Evolutionary conservation across 1,140 invertebrate species (phyloP).

Genomic region (Danaus plexippus): DNA sequence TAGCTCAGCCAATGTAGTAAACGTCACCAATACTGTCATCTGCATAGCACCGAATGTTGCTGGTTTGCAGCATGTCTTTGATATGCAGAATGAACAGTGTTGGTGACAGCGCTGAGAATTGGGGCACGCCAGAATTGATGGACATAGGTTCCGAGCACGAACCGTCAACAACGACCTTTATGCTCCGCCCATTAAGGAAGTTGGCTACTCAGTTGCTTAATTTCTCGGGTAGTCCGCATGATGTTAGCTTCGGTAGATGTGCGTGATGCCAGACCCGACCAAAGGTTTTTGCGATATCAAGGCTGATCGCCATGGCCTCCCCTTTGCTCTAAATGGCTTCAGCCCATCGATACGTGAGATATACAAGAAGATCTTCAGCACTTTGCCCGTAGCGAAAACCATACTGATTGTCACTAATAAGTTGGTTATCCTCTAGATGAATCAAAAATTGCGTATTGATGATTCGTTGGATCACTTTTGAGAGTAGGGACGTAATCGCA

Average conservation of each 20-base stretch:
- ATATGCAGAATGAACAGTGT: slow-evolving; percentile 18
- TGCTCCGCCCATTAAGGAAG: slow-evolving; percentile 10
- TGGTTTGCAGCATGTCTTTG: slow-evolving; percentile 2
- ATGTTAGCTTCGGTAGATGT: slow-evolving; percentile 8
- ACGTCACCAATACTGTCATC: slow-evolving; percentile 3
- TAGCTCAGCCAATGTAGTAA: neutral
- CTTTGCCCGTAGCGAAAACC: no score
- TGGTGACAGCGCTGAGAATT: slow-evolving; percentile 13
- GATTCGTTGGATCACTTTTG: no score
- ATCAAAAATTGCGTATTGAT: no score
- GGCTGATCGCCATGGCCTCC: no score
- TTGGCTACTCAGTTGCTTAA: slow-evolving; percentile 10
- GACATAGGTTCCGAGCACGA: slow-evolving; percentile 4
- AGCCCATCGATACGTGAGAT: no score
- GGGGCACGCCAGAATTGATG: slow-evolving; percentile 13
- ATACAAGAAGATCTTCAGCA: no score
- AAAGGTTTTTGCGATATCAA: no score
- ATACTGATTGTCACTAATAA: no score
- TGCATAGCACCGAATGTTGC: slow-evolving; percentile 3
- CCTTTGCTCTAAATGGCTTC: no score
- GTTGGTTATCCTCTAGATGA: no score
- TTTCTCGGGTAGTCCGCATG: slow-evolving; percentile 9
- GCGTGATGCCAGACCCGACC: neutral
- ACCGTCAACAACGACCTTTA: slow-evolving; percentile 12
- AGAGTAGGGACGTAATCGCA: no score